Evolutionary conservation across 2,797 vertebrate species (phyloP).

Genomic region (Anguilla marmorata): DNA sequence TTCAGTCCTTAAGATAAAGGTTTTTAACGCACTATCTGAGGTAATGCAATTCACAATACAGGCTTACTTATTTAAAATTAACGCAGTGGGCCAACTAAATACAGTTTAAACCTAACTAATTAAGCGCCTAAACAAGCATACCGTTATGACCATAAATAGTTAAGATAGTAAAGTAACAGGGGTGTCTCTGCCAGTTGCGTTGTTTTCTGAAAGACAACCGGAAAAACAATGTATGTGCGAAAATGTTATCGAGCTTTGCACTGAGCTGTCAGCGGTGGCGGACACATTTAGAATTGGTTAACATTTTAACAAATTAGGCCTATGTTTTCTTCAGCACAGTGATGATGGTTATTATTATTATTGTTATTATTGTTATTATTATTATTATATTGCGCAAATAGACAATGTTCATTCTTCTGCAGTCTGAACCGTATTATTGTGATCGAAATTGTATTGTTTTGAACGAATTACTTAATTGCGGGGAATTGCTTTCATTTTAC

Average conservation of each 20-base stretch:
- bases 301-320: background rate
- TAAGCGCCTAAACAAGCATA: background rate
- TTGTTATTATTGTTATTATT: background rate
- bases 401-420: background rate
- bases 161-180: background rate
- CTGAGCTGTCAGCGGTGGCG: background rate
- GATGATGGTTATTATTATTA: background rate
- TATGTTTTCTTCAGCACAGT: background rate
- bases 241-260: background rate
- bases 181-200: background rate
- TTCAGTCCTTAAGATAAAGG: conserved; percentile 45
- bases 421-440: background rate
- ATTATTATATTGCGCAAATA: background rate
- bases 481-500: background rate
- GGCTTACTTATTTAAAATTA: background rate
- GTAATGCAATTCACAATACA: background rate
- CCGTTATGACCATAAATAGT: background rate
- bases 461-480: background rate
- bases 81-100: background rate
- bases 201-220: background rate
- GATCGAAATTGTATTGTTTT: background rate
- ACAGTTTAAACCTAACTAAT: background rate
- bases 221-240: background rate
- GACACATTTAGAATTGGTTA: background rate
- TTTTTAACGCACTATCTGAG: background rate